Conservation (phyloP, 2,888 invertebrate genomes). For the Apocheima hispidaria region DNA sequence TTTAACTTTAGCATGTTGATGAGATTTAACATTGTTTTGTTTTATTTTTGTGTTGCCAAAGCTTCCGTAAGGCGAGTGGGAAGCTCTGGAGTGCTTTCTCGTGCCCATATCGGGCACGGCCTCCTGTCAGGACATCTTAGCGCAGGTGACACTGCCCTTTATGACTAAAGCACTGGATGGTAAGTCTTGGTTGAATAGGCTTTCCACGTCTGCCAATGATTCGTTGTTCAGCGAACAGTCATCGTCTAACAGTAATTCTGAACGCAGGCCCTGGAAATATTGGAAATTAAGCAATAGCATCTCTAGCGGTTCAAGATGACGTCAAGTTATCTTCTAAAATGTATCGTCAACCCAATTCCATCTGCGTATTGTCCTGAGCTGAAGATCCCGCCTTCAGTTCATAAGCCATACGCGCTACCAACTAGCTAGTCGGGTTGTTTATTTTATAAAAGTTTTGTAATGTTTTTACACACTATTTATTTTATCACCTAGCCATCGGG, state of each 20-base stretch:
- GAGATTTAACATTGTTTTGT: slow-evolving; percentile 21
- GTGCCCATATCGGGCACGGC: slow-evolving; percentile 80
- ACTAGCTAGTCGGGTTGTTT: no score
- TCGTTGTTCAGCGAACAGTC: slow-evolving; percentile 69
- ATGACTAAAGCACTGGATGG: slow-evolving; percentile 69
- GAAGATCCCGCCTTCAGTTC: no score
- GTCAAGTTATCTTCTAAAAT: no score
- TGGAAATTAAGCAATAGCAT: neutral
- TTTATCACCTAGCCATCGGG: no score
- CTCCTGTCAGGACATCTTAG: slow-evolving; percentile 79
- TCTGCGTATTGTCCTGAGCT: no score
- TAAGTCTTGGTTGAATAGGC: slow-evolving; percentile 70
- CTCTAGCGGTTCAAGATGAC: no score
- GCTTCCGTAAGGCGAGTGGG: slow-evolving; percentile 71
- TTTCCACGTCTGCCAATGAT: slow-evolving; percentile 71
- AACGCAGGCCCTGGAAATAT: slow-evolving; percentile 71
- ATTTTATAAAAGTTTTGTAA: no score
- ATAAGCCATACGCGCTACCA: no score
- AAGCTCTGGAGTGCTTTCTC: slow-evolving; percentile 48
- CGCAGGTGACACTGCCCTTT: slow-evolving; percentile 67
- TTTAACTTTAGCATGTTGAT: slow-evolving; percentile 23
- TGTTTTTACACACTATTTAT: no score
- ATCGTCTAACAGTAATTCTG: slow-evolving; percentile 75
- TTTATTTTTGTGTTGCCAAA: slow-evolving; percentile 70
- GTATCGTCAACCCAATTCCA: no score